These are phyloP conservation scores for Ichneumoninae sp. DNA, from an alignment of 2,888 invertebrate genomes.

Conservation along the genomic window DNA sequence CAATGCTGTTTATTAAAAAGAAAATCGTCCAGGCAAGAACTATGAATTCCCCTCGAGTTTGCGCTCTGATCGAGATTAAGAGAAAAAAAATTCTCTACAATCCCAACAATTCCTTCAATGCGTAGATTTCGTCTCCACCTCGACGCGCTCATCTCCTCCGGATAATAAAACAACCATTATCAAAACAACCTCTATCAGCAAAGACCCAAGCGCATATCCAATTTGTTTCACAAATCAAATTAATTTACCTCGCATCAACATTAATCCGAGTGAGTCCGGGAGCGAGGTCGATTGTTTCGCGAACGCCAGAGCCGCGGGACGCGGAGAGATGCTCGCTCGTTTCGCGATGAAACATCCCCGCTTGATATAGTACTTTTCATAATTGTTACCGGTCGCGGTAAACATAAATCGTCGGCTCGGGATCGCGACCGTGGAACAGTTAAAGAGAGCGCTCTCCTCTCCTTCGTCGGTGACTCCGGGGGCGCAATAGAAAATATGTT, in stretches of 20 bases:
- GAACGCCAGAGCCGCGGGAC: neutral
- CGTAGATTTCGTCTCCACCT: slow-evolving; percentile 53
- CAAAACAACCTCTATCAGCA: slow-evolving; percentile 46
- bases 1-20: slow-evolving; percentile 69
- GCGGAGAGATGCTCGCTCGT: slow-evolving; percentile 12
- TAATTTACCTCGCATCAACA: slow-evolving; percentile 4
- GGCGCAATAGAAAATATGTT: slow-evolving; percentile 72
- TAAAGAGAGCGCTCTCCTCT: slow-evolving; percentile 44
- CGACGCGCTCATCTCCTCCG: slow-evolving; percentile 47
- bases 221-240: slow-evolving; percentile 52
- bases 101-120: slow-evolving; percentile 60
- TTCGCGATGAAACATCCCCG: slow-evolving; percentile 30
- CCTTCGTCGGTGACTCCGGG: slow-evolving; percentile 30
- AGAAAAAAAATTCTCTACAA: slow-evolving; percentile 34
- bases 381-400: slow-evolving; percentile 75
- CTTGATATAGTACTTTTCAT: slow-evolving; percentile 73
- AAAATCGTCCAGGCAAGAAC: slow-evolving; percentile 48
- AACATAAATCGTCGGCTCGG: slow-evolving; percentile 64
- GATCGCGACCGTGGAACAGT: slow-evolving; percentile 25
- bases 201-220: slow-evolving; percentile 42
- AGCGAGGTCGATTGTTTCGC: slow-evolving; percentile 10
- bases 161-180: slow-evolving; percentile 59
- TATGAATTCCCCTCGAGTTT: slow-evolving; percentile 56
- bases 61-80: slow-evolving; percentile 7
- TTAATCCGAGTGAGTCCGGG: neutral